Evolutionary conservation across 2,888 invertebrate genomes (phyloP), one percentile per base, ranked within the genome.

Genomic region (Rhorus exstirpatorius): DNA sequence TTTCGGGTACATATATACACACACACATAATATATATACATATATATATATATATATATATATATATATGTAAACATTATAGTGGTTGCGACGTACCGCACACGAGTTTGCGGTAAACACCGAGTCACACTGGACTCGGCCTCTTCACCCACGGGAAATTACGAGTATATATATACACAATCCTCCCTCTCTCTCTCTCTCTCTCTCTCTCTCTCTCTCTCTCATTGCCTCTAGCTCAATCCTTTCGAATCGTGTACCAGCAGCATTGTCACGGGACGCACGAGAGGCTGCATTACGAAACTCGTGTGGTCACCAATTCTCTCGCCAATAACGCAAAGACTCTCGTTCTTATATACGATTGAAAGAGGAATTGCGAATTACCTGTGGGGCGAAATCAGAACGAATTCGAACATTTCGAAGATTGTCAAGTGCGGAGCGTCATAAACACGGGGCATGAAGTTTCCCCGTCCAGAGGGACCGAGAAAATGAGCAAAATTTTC

Each of bases 81-180:
- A 21, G 8, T 24, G 53, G 26, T 41, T 26, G n/a, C 17, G 44
- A 12, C 17, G 53, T 31, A 65, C 60, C 60, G 38, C 65, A 38
- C 46, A 38, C 46, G 70, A 76, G 71, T 71, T 71, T 49, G 53
- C 46, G 72, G 77, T 55, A 38, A 35, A 49, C 60, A 53, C 53
- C 44, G 41, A 55, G 65, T 31, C 65, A 44, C 70, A 35, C 14
- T 12, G 21, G 55, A 75, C n/a, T 49, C 3, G 14, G 24, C 41
- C 10, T n/a, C n/a, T 38, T 53, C 51, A 79, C 82, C 82, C 82
- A 67, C 82, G 82, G 79, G 79, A 77, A 85, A 83, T 75, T 78
- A 75, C 76, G 24, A 61, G 77, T 75, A 61, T 41, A 51, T 67
- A 75, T 72, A 61, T 44, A 49, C 65, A 75, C 31, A 72, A 17